Evolutionary conservation across 2,888 invertebrate genomes (phyloP), one percentile per base, ranked within the genome.

Genomic region (Catocala nupta): DNA sequence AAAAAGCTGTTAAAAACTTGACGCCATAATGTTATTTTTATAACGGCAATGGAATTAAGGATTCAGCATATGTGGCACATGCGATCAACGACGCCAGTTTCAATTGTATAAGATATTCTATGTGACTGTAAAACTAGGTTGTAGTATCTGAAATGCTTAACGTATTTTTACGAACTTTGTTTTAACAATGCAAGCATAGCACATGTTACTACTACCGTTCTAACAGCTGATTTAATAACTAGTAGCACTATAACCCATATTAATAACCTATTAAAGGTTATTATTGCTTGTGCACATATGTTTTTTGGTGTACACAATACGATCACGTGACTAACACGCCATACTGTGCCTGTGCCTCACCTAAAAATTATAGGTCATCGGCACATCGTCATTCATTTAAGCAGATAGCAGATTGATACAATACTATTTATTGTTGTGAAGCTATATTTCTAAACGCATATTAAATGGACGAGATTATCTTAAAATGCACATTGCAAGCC

Each of bases 321-420:
- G 44, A 65, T 69, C 78, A 78, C 73, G 77, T 60, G 68, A 77
- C 25, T 12, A 73, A 71, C 78, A 73, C 65, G 67, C 73, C 60
- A 68, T 58, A 25, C 43, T 7, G 36, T 7, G 36, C 55, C 25
- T 25, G 1, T 25, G 55, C 45, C 55, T 65, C 42, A 56, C 59
- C 57, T 64, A 64, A 70, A 54, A 68, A 62, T 70, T 67, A 65
- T 60, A 63, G 78, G 70, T 75, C 71, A 75, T 52, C 63, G 61
- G 48, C 58, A 57, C 50, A 55, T 36, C 43, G 33, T 56, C 62
- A 70, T 73, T 71, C 66, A 71, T 64, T 59, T 54, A 63, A 55
- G 64, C 56, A 66, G 63, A 72, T 65, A 65, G 16, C 53, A 55
- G 63, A 70, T 63, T 51, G 16, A 58, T 70, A 39, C 36, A 39